phyloP scores from a whole-genome alignment of 2,888 invertebrate genomes.

The Tyria jacobaeae region DNA sequence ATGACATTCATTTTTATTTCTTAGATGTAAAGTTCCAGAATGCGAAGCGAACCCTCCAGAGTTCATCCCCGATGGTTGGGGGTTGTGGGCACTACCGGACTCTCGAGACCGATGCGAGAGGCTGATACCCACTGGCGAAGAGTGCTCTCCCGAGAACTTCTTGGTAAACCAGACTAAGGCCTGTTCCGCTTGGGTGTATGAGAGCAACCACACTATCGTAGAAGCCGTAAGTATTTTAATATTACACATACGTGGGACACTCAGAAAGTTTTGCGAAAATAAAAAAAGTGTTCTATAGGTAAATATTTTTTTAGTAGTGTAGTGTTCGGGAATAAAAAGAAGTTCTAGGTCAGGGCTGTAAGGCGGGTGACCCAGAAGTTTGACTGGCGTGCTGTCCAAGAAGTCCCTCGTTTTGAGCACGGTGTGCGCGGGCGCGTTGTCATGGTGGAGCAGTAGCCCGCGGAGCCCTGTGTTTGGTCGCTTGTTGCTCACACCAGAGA shows the following conservation, averaged over 20 bases:
- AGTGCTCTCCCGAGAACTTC: conserved; percentile 67
- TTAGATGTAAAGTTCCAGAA: conserved; percentile 78
- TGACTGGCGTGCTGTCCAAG: too few relatives aligned
- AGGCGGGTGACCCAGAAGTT: too few relatives aligned
- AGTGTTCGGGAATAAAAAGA: too few relatives aligned
- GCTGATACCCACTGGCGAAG: conserved; percentile 49
- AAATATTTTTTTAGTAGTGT: too few relatives aligned
- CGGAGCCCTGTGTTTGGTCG: too few relatives aligned
- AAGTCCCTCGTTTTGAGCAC: too few relatives aligned
- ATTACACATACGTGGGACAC: not conserved
- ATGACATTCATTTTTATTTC: conserved; percentile 2
- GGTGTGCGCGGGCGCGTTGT: too few relatives aligned
- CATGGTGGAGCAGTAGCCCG: too few relatives aligned
- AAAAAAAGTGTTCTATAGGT: too few relatives aligned
- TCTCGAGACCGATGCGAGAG: conserved; percentile 65
- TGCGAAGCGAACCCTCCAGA: conserved; percentile 69
- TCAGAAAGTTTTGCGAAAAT: too few relatives aligned
- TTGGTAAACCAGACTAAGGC: conserved; percentile 56
- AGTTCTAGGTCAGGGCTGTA: too few relatives aligned
- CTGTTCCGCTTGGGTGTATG: conserved; percentile 74
- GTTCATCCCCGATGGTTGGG: conserved; percentile 67
- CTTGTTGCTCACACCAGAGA: too few relatives aligned
- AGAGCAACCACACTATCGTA: conserved; percentile 71
- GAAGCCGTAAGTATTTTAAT: conserved; percentile 61
- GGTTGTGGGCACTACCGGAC: conserved; percentile 70